Evolutionary conservation across 2,888 invertebrate genomes (phyloP).

Genomic region (Troides helena): DNA sequence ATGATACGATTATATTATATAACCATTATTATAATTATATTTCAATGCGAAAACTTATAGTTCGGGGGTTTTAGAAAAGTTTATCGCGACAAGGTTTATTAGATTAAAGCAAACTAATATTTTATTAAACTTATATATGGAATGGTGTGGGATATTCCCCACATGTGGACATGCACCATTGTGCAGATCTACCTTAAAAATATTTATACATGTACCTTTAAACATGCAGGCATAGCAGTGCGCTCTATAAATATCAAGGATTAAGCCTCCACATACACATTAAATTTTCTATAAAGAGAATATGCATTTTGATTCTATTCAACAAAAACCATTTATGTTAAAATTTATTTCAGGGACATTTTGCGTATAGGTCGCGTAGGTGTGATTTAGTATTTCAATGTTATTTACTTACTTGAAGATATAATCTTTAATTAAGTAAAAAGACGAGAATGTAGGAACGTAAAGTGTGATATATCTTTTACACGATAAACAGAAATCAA

Average conservation of each 20-base stretch:
- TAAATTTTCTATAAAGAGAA: slow-evolving; percentile 33
- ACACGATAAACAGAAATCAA: background rate
- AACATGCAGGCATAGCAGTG: background rate
- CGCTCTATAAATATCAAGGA: slow-evolving; percentile 33
- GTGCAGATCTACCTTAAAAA: background rate
- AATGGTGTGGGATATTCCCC: background rate
- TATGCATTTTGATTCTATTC: slow-evolving; percentile 25
- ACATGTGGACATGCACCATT: background rate
- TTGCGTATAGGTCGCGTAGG: slow-evolving; percentile 11
- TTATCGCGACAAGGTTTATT: too few species aligned
- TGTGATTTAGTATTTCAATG: slow-evolving; percentile 17
- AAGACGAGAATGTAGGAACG: background rate
- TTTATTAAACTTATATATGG: too few species aligned
- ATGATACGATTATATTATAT: too few species aligned
- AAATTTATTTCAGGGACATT: slow-evolving; percentile 14
- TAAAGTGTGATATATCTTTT: background rate
- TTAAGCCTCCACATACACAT: slow-evolving; percentile 33
- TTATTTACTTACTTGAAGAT: background rate
- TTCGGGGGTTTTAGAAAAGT: too few species aligned
- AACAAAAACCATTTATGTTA: slow-evolving; percentile 25
- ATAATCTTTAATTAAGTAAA: background rate
- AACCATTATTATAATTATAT: too few species aligned
- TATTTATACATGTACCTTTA: background rate
- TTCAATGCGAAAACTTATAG: too few species aligned
- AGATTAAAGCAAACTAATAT: too few species aligned